Base-by-base conservation (phyloP, 2,888 invertebrate species). In the Brachyptera putata region DNA sequence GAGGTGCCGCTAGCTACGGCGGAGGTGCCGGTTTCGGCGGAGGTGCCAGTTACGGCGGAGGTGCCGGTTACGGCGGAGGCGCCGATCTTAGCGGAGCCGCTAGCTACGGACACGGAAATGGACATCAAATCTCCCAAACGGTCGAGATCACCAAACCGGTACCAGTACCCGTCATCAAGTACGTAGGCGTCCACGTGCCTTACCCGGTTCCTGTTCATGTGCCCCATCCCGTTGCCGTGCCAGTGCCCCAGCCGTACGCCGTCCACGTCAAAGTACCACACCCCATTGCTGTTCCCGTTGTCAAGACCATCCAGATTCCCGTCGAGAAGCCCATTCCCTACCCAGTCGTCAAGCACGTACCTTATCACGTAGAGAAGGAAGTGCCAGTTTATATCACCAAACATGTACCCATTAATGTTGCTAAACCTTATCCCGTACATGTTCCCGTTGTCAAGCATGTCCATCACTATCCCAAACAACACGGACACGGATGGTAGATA, bases 171-270 rank as follows among this genome's bases (percentile, higher is more conserved):
- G 58, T 61, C 4, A 58, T 61, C 53, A 61, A 55, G 39, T 58
- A 61, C 48, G 43, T 61, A n/a, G 73, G 74, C 11, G 55, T 62
- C 30, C 55, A 57, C 26, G 55, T 62, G 3, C 58, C 60, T 1
- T 53, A 58, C 46, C 61, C 63, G 1, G 48, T 57, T 14, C 58
- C 61, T 1, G 61, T 61, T 11, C 43, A 60, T 16, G 60, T 63
- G 3, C 60, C 58, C 7, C 60, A 63, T 18, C 63, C 63, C 21
- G 60, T 64, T 13, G 61, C 63, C 37, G 62, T 65, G 5, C 61
- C 62, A 14, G 61, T 64, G 24, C 61, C 61, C 5, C 59, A 61
- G 7, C 62, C 64, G n/a, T 53, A 58, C 34, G 60, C 64, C 11
- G 61, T 64, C 3, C 61, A 61, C 50, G 46, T 64, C 22, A 22